These are phyloP conservation scores for Rhinopomastus cyanomelas DNA, from an alignment of 2,113 vertebrate genomes.

Conservation along the genomic window DNA sequence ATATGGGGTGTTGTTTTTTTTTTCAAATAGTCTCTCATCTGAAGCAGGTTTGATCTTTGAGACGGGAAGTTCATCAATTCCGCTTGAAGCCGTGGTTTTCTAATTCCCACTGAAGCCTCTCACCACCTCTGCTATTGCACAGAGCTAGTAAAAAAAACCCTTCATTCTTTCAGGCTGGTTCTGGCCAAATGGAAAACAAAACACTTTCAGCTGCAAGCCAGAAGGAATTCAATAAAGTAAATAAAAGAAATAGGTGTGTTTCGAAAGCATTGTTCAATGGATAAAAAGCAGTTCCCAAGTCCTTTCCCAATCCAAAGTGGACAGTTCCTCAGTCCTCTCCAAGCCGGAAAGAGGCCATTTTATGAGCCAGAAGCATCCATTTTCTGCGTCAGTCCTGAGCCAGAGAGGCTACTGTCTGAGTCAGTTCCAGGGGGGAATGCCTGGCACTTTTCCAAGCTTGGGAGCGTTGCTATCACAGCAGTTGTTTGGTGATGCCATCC, in stretches of 20 bases:
- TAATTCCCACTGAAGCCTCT: neutral
- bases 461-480: slow-evolving; percentile 61
- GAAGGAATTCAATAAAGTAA: neutral
- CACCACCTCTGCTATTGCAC: neutral
- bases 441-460: slow-evolving; percentile 56
- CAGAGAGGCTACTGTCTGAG: slow-evolving; percentile 42
- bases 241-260: neutral
- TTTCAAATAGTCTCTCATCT: neutral
- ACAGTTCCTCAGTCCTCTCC: slow-evolving; percentile 34
- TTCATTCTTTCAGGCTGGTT: neutral
- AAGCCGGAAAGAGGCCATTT: slow-evolving; percentile 54
- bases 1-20: neutral
- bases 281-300: neutral
- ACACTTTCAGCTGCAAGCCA: neutral
- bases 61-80: neutral
- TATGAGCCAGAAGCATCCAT: slow-evolving; percentile 62
- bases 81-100: neutral
- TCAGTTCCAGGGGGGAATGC: slow-evolving; percentile 52
- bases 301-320: slow-evolving; percentile 25
- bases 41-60: neutral
- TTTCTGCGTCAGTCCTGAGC: slow-evolving; percentile 52
- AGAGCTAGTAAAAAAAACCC: neutral
- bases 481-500: slow-evolving; percentile 62
- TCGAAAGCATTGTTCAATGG: neutral
- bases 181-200: neutral